Evolutionary conservation across 2,797 vertebrate species (phyloP).

Genomic region (Amblyraja radiata): DNA sequence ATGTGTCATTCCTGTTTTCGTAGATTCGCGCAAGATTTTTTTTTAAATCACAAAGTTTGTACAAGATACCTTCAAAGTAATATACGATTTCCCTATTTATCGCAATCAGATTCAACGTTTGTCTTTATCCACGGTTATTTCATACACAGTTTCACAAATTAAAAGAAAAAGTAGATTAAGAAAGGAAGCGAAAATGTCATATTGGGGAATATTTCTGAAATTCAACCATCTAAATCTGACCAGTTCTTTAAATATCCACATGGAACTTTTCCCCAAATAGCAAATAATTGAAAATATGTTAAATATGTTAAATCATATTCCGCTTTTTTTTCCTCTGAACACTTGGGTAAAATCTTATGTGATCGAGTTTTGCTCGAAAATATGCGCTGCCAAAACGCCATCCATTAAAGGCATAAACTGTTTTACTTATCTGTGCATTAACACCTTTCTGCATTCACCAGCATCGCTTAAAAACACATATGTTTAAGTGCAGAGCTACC

Average conservation of each 20-base stretch:
- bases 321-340: background rate
- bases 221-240: background rate
- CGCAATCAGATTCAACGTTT: too few species aligned
- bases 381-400: too few species aligned
- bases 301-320: background rate
- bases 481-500: background rate
- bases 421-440: background rate
- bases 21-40: background rate
- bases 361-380: too few species aligned
- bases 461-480: background rate
- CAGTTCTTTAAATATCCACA: background rate
- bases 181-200: background rate
- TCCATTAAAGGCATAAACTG: background rate
- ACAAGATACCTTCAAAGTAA: background rate
- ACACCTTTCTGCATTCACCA: background rate
- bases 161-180: background rate
- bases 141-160: background rate
- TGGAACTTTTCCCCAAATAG: background rate
- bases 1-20: background rate
- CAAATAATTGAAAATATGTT: background rate
- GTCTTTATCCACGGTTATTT: background rate
- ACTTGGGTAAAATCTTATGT: background rate
- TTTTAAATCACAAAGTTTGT: background rate
- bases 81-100: background rate
- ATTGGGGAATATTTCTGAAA: background rate